Evolutionary conservation across 2,797 vertebrate genomes (phyloP).

Genomic region (Rhyacichthys aspro): DNA sequence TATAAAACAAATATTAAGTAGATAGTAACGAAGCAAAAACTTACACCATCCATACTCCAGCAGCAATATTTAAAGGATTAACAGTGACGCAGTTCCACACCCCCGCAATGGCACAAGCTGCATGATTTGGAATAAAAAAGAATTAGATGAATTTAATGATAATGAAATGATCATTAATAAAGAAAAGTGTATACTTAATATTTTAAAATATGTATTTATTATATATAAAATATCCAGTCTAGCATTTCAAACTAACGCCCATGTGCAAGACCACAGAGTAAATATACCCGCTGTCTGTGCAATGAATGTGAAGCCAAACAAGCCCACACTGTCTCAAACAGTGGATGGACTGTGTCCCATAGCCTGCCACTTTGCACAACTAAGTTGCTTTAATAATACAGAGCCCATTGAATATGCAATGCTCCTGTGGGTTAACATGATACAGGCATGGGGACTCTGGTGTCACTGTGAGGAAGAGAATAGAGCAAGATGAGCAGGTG

Average conservation of each 20-base stretch:
- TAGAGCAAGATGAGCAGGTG: neutral
- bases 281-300: neutral
- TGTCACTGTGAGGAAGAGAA: slow-evolving; percentile 42
- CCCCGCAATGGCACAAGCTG: slow-evolving; percentile 91
- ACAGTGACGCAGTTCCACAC: slow-evolving; percentile 96
- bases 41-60: slow-evolving; percentile 99
- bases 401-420: slow-evolving; percentile 83
- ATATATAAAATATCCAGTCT: too few relatives aligned
- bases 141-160: neutral
- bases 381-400: slow-evolving; percentile 72
- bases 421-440: slow-evolving; percentile 67
- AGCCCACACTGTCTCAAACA: slow-evolving; percentile 16
- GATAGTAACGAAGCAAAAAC: slow-evolving; percentile 52
- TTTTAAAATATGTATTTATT: too few relatives aligned
- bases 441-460: slow-evolving; percentile 55
- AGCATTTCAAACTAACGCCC: neutral
- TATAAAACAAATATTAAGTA: neutral
- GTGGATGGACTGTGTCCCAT: slow-evolving; percentile 4
- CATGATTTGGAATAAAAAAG: slow-evolving; percentile 30
- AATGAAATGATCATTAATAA: too few relatives aligned
- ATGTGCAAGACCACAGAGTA: neutral
- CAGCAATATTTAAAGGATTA: slow-evolving; percentile 93
- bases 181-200: too few relatives aligned
- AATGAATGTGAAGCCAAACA: slow-evolving; percentile 6
- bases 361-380: slow-evolving; percentile 2